These are phyloP conservation scores for Zoanthus solanderi DNA, from an alignment of 92 coral and sea anemone species.

Conservation along the genomic window DNA sequence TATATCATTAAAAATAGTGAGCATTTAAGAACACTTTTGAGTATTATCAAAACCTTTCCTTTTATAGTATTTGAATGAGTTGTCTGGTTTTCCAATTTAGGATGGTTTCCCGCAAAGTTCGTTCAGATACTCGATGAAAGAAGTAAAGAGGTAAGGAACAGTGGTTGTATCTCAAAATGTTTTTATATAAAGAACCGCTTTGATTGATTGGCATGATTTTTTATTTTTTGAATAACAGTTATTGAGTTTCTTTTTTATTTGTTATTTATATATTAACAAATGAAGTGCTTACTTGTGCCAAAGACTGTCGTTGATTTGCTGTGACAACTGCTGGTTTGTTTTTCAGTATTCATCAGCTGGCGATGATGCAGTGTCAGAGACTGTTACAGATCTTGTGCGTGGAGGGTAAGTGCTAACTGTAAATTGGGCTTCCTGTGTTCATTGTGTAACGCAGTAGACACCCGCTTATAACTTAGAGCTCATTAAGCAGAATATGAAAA, in stretches of 20 bases:
- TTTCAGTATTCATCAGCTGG: conserved; percentile 95
- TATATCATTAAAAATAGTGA: no score
- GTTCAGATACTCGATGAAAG: conserved; percentile 97
- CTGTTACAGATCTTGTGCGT: conserved; percentile 96
- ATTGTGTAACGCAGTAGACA: no score
- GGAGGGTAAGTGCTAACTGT: conserved; percentile 79
- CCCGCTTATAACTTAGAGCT: no score
- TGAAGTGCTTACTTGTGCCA: no score
- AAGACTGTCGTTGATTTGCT: no score
- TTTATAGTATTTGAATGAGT: neutral
- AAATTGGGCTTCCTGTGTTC: no score
- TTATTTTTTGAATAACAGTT: no score
- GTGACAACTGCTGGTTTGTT: neutral
- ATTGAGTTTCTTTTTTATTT: no score
- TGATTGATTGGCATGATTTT: no score
- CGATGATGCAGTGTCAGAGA: conserved; percentile 97
- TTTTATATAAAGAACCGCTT: neutral
- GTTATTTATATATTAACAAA: no score
- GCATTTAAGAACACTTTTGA: neutral
- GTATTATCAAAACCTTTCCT: neutral
- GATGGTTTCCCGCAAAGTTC: conserved; percentile 99
- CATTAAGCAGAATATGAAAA: no score
- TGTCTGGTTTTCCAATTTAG: conserved; percentile 39
- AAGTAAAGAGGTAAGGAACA: conserved; percentile 91
- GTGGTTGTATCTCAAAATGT: neutral